Evolutionary conservation across 2,797 vertebrate species (phyloP).

Genomic region (Spondyliosoma cantharus): DNA sequence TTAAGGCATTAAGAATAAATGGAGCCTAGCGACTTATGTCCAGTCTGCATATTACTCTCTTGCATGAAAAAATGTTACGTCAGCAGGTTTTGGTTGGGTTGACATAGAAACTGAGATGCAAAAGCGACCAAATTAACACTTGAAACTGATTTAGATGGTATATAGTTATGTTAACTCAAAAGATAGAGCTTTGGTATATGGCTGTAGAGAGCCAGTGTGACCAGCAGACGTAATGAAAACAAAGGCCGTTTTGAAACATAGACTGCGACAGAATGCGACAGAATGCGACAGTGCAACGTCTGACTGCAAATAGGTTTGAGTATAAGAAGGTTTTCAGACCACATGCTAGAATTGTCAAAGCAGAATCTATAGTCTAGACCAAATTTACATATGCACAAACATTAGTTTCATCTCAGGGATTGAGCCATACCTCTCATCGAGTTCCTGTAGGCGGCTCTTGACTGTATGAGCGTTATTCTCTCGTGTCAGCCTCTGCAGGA

Average conservation of each 20-base stretch:
- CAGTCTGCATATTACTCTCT: background rate
- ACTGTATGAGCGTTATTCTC: slow-evolving; percentile 94
- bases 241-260: slow-evolving; percentile 11
- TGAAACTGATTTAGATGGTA: background rate
- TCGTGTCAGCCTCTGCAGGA: slow-evolving; percentile 93
- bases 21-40: background rate
- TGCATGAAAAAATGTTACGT: background rate
- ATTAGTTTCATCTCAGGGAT: background rate
- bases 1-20: no score
- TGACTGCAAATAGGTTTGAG: slow-evolving; percentile 2
- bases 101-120: background rate
- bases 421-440: slow-evolving; percentile 93
- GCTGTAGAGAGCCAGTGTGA: background rate
- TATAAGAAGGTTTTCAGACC: background rate
- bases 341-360: background rate
- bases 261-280: background rate
- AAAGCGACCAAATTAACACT: background rate
- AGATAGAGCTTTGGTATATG: background rate
- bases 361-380: background rate
- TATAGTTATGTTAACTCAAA: no score
- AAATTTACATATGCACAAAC: background rate
- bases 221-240: slow-evolving; percentile 16
- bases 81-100: background rate
- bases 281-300: background rate
- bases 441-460: slow-evolving; percentile 94